These are phyloP conservation scores for Sturnus vulgaris DNA, from an alignment of 2,113 vertebrate species.

Conservation along the genomic window DNA sequence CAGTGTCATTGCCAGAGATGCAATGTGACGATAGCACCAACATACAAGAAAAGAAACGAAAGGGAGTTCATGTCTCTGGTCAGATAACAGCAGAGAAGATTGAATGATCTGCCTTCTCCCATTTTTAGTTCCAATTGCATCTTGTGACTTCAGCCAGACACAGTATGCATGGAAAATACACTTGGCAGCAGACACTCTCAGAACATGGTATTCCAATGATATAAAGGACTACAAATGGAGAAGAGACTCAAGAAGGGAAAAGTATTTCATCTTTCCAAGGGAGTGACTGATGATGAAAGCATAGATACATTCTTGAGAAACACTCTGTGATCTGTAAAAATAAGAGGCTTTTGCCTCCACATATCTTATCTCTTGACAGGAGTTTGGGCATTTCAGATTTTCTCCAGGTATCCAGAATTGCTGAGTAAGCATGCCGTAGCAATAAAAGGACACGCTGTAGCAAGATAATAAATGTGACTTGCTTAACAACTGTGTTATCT, in stretches of 20 bases:
- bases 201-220: not conserved
- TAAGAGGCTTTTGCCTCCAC: not conserved
- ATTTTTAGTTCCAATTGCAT: not conserved
- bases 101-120: not conserved
- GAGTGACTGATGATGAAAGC: not conserved
- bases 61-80: not conserved
- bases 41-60: not conserved
- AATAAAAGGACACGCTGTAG: not conserved
- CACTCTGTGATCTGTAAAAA: not conserved
- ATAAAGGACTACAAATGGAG: not conserved
- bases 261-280: not conserved
- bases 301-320: not conserved
- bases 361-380: not conserved
- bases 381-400: not conserved
- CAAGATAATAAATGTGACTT: constrained; percentile 7
- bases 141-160: not conserved
- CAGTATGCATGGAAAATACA: not conserved
- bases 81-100: not conserved
- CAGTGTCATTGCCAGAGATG: not conserved
- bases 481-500: constrained; percentile 25
- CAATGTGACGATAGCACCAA: not conserved
- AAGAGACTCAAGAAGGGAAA: not conserved
- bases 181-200: not conserved
- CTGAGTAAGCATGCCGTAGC: not conserved
- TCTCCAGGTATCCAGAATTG: not conserved